Percentiles rank a stretch among this genome's conserved stretches.
Conservation (phyloP, 53 echinoderm and acorn worm species). For the Luidia sarsii region DNA sequence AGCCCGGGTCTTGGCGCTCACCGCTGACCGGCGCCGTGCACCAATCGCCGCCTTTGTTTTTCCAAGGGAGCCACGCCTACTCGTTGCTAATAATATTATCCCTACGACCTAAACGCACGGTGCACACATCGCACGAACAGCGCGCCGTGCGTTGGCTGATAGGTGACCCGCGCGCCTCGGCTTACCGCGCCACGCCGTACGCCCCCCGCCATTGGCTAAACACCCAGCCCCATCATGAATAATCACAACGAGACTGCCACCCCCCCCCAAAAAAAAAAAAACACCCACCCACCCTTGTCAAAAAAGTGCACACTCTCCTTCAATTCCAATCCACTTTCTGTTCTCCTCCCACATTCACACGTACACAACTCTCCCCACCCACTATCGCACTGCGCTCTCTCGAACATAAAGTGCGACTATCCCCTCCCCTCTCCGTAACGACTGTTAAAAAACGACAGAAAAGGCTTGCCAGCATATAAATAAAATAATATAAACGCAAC, state of each 20-base stretch:
- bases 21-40: slow-evolving; percentile 49
- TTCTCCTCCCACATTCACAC: not conserved
- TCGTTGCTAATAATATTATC: slow-evolving; percentile 41
- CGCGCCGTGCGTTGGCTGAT: slow-evolving; percentile 26
- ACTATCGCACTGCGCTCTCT: not conserved
- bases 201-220: slow-evolving; percentile 21
- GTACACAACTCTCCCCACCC: too few relatives aligned
- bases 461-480: too few relatives aligned
- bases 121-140: too few relatives aligned
- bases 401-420: slow-evolving; percentile 21
- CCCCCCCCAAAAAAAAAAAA: too few relatives aligned
- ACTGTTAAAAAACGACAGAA: too few relatives aligned
- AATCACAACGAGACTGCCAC: slow-evolving; percentile 19
- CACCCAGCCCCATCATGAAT: slow-evolving; percentile 28
- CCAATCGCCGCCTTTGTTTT: slow-evolving; percentile 54
- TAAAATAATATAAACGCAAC: too few relatives aligned
- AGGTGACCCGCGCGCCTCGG: slow-evolving; percentile 43
- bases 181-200: not conserved
- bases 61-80: slow-evolving; percentile 49
- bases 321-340: not conserved
- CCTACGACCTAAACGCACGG: too few relatives aligned
- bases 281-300: slow-evolving; percentile 9
- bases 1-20: slow-evolving; percentile 14
- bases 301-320: slow-evolving; percentile 1
- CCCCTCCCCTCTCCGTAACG: not conserved